These are phyloP conservation scores for Electrophaes corylata DNA, from an alignment of 2,888 invertebrate genomes.

Conservation along the genomic window DNA sequence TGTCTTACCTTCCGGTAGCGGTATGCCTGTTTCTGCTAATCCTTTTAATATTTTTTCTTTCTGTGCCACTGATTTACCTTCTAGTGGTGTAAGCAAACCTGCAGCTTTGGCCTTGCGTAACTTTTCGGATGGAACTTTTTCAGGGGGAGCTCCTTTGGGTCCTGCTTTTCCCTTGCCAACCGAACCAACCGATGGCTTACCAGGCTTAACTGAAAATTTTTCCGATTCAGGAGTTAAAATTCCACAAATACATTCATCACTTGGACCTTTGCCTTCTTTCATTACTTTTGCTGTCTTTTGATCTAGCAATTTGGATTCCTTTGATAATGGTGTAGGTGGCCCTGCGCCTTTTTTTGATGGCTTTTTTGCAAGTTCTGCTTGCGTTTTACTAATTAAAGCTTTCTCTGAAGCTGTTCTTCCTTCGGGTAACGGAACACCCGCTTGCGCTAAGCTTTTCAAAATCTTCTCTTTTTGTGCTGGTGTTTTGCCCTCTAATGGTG, in stretches of 20 bases:
- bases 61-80: constrained; percentile 46
- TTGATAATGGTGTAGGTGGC: constrained; percentile 40
- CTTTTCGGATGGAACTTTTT: constrained; percentile 20
- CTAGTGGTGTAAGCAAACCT: constrained; percentile 38
- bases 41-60: constrained; percentile 49
- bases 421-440: constrained; percentile 43
- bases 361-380: constrained; percentile 4
- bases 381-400: constrained; percentile 15
- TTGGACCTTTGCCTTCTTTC: constrained; percentile 50
- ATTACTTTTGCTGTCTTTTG: constrained; percentile 44
- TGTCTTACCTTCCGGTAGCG: constrained; percentile 38
- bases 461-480: constrained; percentile 44
- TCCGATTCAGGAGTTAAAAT: constrained; percentile 45
- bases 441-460: constrained; percentile 34
- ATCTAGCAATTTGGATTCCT: constrained; percentile 30
- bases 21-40: constrained; percentile 42
- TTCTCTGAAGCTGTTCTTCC: constrained; percentile 45
- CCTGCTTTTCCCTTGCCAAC: background rate
- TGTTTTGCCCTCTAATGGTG: constrained; percentile 39
- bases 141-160: background rate
- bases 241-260: constrained; percentile 52
- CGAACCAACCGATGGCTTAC: constrained; percentile 23
- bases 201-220: constrained; percentile 37
- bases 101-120: constrained; percentile 34
- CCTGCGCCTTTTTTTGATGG: constrained; percentile 37